Percentiles rank a stretch among this genome's conserved stretches.
Conservation (phyloP, 2,888 invertebrate species). For the Drosophila paucipuncta region DNA sequence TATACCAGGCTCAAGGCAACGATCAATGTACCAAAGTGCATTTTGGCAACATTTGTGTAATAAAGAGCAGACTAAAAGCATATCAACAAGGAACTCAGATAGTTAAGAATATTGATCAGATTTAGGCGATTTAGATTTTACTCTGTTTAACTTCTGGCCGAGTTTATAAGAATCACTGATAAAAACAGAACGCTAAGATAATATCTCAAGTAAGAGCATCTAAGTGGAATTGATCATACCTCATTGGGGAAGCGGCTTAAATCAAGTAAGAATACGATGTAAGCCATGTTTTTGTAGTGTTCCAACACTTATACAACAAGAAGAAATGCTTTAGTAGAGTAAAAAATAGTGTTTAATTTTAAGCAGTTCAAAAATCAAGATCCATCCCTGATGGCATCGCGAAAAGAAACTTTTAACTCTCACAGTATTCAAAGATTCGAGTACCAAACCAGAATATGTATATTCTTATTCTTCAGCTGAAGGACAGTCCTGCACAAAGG, state of each 20-base stretch:
- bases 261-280: background rate
- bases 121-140: conserved; percentile 1
- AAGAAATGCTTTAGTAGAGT: background rate
- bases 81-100: conserved; percentile 66
- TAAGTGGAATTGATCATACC: background rate
- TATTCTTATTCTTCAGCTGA: background rate
- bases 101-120: conserved; percentile 82
- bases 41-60: background rate
- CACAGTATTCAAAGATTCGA: background rate
- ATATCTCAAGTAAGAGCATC: background rate
- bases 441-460: background rate
- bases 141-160: background rate
- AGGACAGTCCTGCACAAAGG: background rate
- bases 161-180: background rate
- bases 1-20: too few relatives aligned
- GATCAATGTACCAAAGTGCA: background rate
- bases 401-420: background rate
- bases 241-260: background rate
- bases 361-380: background rate
- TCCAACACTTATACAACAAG: background rate
- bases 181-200: background rate
- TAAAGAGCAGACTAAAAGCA: background rate
- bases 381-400: background rate
- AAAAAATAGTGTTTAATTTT: background rate
- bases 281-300: background rate